These are phyloP conservation scores for Mallotus villosus DNA, from an alignment of 2,797 vertebrate species.

Conservation along the genomic window DNA sequence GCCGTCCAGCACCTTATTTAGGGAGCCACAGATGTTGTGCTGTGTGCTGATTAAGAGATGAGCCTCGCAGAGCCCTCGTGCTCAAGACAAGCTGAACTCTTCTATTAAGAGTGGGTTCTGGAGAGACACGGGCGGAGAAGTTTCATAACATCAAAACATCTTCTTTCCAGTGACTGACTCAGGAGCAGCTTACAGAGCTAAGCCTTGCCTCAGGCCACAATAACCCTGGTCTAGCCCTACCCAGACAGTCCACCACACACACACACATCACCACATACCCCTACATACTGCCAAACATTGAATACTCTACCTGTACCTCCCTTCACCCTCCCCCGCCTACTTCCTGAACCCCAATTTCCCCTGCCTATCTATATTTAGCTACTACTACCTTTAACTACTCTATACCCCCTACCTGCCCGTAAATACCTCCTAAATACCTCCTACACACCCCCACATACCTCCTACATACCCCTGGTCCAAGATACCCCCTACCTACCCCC, in stretches of 20 bases:
- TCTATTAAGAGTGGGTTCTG: neutral
- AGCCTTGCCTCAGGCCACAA: neutral
- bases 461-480: too few relatives aligned
- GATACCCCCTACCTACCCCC: too few relatives aligned
- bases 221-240: neutral
- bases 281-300: too few relatives aligned
- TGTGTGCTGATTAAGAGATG: too few relatives aligned
- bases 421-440: too few relatives aligned
- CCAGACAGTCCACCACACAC: neutral
- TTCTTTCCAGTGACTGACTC: neutral
- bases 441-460: too few relatives aligned
- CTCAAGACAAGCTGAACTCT: neutral
- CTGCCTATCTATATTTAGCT: neutral
- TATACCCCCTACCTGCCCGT: too few relatives aligned
- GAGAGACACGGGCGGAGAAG: neutral
- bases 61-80: too few relatives aligned
- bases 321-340: neutral
- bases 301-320: neutral
- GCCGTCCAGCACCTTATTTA: too few relatives aligned
- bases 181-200: neutral
- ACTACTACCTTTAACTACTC: neutral
- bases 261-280: neutral
- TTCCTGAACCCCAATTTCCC: neutral
- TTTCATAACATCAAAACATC: conserved; percentile 15
- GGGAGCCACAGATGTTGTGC: too few relatives aligned